phyloP scores from a whole-genome alignment of 2,797 vertebrate genomes.

The Telmatherina bonti region DNA sequence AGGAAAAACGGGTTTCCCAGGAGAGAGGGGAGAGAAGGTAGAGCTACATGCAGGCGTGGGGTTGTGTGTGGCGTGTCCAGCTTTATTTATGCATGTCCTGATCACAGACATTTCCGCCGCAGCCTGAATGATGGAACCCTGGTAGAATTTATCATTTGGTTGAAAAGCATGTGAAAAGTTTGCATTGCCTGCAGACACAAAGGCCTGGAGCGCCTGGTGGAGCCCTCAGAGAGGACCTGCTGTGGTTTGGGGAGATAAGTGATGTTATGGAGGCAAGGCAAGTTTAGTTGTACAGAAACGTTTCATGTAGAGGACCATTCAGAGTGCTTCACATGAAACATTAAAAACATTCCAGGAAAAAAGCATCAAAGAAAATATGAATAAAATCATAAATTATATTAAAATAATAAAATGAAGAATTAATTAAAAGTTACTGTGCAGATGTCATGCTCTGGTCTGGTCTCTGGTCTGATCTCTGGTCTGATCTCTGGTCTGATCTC shows the following conservation, averaged over 20 bases:
- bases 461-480: too few species aligned
- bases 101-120: slow-evolving; percentile 5
- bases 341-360: too few species aligned
- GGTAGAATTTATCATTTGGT: slow-evolving; percentile 1
- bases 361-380: too few species aligned
- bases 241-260: background rate
- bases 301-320: too few species aligned
- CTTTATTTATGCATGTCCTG: slow-evolving; percentile 21
- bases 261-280: background rate
- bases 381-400: too few species aligned
- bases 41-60: slow-evolving; percentile 27
- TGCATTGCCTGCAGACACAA: slow-evolving; percentile 3
- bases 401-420: too few species aligned
- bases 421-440: too few species aligned
- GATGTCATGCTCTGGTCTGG: too few species aligned
- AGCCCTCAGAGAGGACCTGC: background rate
- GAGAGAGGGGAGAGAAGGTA: slow-evolving; percentile 76
- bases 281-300: too few species aligned
- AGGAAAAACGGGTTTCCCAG: slow-evolving; percentile 65
- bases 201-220: background rate
- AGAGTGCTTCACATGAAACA: too few species aligned
- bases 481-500: too few species aligned
- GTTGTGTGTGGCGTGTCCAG: slow-evolving; percentile 41
- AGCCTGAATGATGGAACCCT: slow-evolving; percentile 12
- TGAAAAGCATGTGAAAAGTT: slow-evolving; percentile 3